These are phyloP conservation scores for Nasonia vitripennis DNA, from an alignment of 1,140 invertebrate species.

Conservation along the genomic window DNA sequence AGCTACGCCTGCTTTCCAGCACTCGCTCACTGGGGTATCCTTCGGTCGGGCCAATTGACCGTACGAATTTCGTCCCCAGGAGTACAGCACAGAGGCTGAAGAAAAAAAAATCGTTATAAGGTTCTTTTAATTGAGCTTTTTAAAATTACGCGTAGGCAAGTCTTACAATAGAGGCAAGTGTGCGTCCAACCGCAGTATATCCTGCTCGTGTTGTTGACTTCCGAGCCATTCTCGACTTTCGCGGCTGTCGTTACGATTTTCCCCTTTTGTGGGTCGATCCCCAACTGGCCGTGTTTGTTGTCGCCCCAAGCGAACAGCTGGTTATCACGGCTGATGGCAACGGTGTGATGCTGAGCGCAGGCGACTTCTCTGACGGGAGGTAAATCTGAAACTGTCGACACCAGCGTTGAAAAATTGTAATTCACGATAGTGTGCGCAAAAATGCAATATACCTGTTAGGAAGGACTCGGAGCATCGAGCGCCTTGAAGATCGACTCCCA, in stretches of 20 bases:
- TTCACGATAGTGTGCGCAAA: neutral
- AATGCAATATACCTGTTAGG: neutral
- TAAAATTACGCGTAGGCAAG: neutral
- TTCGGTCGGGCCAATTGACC: constrained; percentile 80
- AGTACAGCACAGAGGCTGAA: constrained; percentile 69
- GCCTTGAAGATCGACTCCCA: constrained; percentile 72
- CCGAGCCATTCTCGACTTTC: constrained; percentile 62
- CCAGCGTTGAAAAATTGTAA: neutral
- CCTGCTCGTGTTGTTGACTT: neutral
- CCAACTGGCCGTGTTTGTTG: constrained; percentile 84
- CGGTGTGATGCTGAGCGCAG: constrained; percentile 85
- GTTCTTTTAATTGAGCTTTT: neutral
- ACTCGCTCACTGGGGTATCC: constrained; percentile 21
- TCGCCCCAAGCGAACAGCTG: constrained; percentile 82
- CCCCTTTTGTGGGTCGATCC: constrained; percentile 72
- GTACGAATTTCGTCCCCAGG: constrained; percentile 89
- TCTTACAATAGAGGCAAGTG: constrained; percentile 72
- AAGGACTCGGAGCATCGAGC: neutral
- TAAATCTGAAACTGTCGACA: constrained; percentile 73
- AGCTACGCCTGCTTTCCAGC: constrained; percentile 57
- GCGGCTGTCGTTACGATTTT: constrained; percentile 75
- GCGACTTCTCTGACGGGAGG: constrained; percentile 76
- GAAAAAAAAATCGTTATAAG: neutral
- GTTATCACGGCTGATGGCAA: constrained; percentile 77
- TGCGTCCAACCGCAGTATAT: constrained; percentile 85